phyloP scores from a whole-genome alignment of 2,888 invertebrate genomes.

The Dynastes tityus region DNA sequence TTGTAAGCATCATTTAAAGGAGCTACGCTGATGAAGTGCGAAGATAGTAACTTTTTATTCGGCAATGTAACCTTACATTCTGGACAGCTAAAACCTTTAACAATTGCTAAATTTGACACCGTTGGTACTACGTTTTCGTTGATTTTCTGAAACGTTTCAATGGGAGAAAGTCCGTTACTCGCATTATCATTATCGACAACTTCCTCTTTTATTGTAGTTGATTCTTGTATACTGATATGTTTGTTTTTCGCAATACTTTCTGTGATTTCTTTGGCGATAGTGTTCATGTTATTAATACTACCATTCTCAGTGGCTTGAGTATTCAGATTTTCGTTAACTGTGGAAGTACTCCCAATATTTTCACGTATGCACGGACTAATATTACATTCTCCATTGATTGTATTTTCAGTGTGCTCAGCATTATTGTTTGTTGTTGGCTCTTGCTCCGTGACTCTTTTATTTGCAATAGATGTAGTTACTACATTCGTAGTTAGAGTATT shows the following conservation, averaged over 20 bases:
- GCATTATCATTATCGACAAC: neutral
- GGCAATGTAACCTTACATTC: slow-evolving; percentile 61
- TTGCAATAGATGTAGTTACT: slow-evolving; percentile 2
- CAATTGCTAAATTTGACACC: neutral
- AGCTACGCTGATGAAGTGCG: slow-evolving; percentile 63
- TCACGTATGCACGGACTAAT: neutral
- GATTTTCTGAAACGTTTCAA: neutral
- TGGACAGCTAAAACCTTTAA: slow-evolving; percentile 56
- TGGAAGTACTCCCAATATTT: neutral
- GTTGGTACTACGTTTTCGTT: neutral
- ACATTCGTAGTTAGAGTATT: slow-evolving; percentile 22
- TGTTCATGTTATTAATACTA: neutral
- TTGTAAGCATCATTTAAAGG: slow-evolving; percentile 60
- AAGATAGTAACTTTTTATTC: slow-evolving; percentile 54
- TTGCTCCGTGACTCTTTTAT: neutral
- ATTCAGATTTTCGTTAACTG: neutral
- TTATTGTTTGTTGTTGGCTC: neutral
- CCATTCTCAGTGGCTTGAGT: neutral
- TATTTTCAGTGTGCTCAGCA: neutral
- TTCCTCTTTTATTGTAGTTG: neutral
- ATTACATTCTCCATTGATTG: slow-evolving; percentile 14
- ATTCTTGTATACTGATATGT: neutral
- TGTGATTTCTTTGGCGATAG: neutral
- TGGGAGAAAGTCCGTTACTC: neutral
- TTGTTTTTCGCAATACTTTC: neutral